A percentile compares a stretch with the other conserved stretches of the same genome.
phyloP scores from a whole-genome alignment of 1,140 invertebrate genomes.

The Harlomillsia oculata region DNA sequence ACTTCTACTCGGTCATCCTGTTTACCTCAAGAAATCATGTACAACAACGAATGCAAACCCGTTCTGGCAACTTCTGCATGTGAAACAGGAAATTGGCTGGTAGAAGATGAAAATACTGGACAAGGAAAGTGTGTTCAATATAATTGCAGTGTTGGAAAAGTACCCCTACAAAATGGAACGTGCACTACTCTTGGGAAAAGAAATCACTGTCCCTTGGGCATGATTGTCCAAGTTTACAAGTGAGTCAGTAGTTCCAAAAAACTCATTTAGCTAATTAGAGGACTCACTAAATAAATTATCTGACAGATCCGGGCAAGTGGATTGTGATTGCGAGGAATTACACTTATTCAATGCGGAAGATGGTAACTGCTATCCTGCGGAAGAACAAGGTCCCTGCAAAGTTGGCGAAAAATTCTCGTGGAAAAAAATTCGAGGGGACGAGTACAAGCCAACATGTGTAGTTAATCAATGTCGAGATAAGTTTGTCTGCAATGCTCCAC shows the following conservation, averaged over 20 bases:
- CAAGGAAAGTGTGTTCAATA: background rate
- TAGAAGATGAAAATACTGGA: conserved; percentile 10
- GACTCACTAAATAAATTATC: background rate
- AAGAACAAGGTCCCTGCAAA: conserved; percentile 21
- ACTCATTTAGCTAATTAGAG: background rate
- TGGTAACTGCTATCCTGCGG: conserved; percentile 22
- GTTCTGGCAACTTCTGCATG: conserved; percentile 13
- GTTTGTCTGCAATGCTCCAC: conserved; percentile 9
- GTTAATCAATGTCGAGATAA: conserved; percentile 5
- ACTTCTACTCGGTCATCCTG: background rate
- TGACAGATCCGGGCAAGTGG: conserved; percentile 13
- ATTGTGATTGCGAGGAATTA: conserved; percentile 22
- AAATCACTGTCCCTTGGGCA: conserved; percentile 9
- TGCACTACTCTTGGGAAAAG: background rate
- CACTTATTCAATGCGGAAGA: conserved; percentile 9
- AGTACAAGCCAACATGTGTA: background rate
- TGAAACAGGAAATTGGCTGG: conserved; percentile 7
- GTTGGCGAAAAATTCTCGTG: background rate
- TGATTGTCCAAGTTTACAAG: conserved; percentile 15
- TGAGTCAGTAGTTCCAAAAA: background rate
- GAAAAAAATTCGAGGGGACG: background rate
- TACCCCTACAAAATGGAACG: background rate
- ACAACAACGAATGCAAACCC: conserved; percentile 1
- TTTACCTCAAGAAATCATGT: conserved; percentile 1
- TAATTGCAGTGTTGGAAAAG: background rate